Percentiles rank a stretch among this genome's conserved stretches.
Evolutionary conservation across 2,797 vertebrate genomes (phyloP).

Genomic region (Danio kyathit): DNA sequence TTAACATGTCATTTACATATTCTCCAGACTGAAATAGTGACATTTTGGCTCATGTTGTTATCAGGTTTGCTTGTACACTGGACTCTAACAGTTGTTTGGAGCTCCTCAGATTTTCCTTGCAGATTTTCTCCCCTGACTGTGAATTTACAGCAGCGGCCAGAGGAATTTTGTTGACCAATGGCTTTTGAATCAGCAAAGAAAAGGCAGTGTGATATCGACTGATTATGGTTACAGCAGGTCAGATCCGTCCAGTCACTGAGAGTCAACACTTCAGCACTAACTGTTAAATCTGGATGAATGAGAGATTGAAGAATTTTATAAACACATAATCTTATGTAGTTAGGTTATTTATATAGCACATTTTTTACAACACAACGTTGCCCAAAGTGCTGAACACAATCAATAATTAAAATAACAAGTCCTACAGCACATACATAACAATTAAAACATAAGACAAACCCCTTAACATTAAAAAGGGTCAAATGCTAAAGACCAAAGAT

Average conservation of each 20-base stretch:
- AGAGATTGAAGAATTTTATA: not conserved
- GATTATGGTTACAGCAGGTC: not conserved
- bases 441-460: too few species aligned
- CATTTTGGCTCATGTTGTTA: fast-evolving
- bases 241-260: not conserved
- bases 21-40: not conserved
- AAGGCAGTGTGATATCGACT: not conserved
- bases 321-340: not conserved
- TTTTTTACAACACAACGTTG: too few species aligned
- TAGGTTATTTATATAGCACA: not conserved
- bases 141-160: not conserved
- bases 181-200: not conserved
- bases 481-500: too few species aligned
- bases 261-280: not conserved
- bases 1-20: constrained; percentile 18
- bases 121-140: constrained; percentile 1
- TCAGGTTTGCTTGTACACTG: not conserved
- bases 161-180: not conserved
- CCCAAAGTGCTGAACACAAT: too few species aligned
- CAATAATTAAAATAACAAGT: too few species aligned
- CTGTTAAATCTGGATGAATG: not conserved
- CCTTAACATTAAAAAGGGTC: too few species aligned
- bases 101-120: not conserved
- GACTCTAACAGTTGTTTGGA: not conserved
- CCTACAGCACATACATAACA: too few species aligned